Base-by-base conservation (phyloP, 2,888 invertebrate species). In the Catotricha subobsoleta region DNA sequence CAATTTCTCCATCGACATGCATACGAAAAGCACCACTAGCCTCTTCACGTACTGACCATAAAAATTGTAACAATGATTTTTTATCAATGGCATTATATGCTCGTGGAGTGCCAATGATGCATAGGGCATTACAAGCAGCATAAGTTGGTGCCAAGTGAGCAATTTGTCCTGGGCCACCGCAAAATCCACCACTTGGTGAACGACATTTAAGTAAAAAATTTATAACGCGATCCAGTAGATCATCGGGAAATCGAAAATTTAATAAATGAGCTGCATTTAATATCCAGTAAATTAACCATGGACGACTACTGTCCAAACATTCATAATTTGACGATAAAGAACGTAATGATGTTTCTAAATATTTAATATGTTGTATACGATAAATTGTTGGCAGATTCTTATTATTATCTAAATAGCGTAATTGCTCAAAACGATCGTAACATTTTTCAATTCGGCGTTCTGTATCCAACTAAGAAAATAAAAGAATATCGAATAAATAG, bases 201-300 rank as follows among this genome's bases (percentile, higher is more conserved):
- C 62, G 54, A 45, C 59, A 61, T 44, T 68, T 74, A 44, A 51
- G 62, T 46, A 80, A 59, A 56, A 80, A 80, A 39, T 67, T 58
- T 13, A 68, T 65, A 43, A 79, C 65, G 42, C 65, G 61, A 28
- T 66, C 62, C 45, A 71, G 65, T 9, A 66, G 63, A 20, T 67
- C 66, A 27, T 71, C 67, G 9, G 71, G 65, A 43, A 83, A 62
- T 43, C 67, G 65, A 46, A 72, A 70, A 46, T 74, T 76, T 27
- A 91, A 62, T 46, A 95, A 65, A 57, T 83, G 78, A 28, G 97
- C 67, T 5, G 88, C 76, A 65, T 98, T 92, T 27, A 95, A 61
- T 46, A 87, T 88, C 98, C 98, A 99, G 58, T 94, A 99, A 52
- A 90, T 79, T 45, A 97, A 67, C 98, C 98, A 98, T 7, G 97